Evolutionary conservation across 2,797 vertebrate species (phyloP), one percentile per base, ranked within the genome.

Genomic region (Rhinogobio ventralis): DNA sequence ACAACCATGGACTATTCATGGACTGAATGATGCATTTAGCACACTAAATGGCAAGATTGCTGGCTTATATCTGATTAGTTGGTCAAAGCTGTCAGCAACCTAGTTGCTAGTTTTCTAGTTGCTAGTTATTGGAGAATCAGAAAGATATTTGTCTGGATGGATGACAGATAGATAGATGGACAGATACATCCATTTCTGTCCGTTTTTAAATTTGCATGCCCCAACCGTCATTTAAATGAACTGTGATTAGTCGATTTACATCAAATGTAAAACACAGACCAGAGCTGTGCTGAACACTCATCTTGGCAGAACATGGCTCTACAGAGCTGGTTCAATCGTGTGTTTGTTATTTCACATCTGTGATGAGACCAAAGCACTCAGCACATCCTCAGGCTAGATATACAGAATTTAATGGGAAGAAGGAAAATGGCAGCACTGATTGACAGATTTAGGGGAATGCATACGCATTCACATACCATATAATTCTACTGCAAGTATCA

Each of bases 341-440:
- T 30, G 42, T 20, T 60, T 85, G 42, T 42, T 79, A 55, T 14
- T 42, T 28, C n/a, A 23, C 55, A 33, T 62, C 55, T 51, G 60
- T 36, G 23, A 64, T 19, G 9, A 81, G 64, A 81, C 55, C 64
- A 51, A 42, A 77, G 69, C 66, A 67, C 75, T 79, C 55, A 23
- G 11, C 45, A 57, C n/a, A 57, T 23, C 62, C 46, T 67, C 36
- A 23, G 49, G 73, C 60, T 45, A 75, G 78, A 79, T 75, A 55
- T 55, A 55, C 45, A 25, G 60, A n/a, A 68, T 64, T 85, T 69
- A 81, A 55, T 76, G 62, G 60, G 49, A 49, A 45, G 36, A 39
- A 15, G 64, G 60, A 75, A 71, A 76, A 46, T 62, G 72, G 51
- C 39, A 82, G 20, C n/a, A 15, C 45, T n/a, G 51, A 85, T 62